Percentiles rank a stretch among this genome's conserved stretches.
Conservation (phyloP, 2,797 vertebrate species). For the Poeciliopsis turneri region DNA sequence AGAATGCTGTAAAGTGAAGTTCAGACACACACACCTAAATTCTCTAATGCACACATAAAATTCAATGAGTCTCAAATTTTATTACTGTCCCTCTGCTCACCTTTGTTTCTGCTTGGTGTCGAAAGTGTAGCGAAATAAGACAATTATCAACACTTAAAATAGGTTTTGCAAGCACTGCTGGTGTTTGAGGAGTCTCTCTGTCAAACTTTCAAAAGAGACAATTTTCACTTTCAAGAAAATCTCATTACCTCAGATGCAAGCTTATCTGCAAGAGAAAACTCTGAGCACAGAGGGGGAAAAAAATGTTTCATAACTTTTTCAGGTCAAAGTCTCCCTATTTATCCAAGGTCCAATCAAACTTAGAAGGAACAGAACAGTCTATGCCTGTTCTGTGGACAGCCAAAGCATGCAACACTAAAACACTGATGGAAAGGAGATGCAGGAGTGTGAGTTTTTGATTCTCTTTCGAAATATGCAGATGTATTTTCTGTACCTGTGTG, state of each 20-base stretch:
- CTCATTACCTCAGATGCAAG: neutral
- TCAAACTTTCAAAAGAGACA: neutral
- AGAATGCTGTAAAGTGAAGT: constrained; percentile 8
- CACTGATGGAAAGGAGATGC: neutral
- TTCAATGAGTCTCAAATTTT: neutral
- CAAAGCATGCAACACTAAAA: neutral
- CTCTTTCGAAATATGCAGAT: neutral
- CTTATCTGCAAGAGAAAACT: constrained; percentile 1
- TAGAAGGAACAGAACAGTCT: constrained; percentile 12
- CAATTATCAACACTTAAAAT: constrained; percentile 30
- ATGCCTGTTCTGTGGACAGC: neutral
- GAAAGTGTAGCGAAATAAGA: constrained; percentile 33
- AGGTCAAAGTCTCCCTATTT: constrained; percentile 33
- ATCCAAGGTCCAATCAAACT: constrained; percentile 29
- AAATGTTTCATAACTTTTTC: constrained; percentile 22
- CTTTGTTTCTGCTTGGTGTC: constrained; percentile 28
- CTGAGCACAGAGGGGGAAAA: constrained; percentile 1
- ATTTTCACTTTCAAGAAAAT: constrained; percentile 3
- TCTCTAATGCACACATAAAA: neutral
- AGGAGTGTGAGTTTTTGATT: neutral
- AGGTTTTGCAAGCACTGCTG: constrained; percentile 14
- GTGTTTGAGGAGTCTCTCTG: neutral
- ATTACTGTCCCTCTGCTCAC: neutral
- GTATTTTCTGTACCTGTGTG: neutral
- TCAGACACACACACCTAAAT: neutral